A percentile compares a stretch with the other conserved stretches of the same genome.
Conservation (phyloP, 2,888 invertebrate genomes). For the Apamea epomidion region DNA sequence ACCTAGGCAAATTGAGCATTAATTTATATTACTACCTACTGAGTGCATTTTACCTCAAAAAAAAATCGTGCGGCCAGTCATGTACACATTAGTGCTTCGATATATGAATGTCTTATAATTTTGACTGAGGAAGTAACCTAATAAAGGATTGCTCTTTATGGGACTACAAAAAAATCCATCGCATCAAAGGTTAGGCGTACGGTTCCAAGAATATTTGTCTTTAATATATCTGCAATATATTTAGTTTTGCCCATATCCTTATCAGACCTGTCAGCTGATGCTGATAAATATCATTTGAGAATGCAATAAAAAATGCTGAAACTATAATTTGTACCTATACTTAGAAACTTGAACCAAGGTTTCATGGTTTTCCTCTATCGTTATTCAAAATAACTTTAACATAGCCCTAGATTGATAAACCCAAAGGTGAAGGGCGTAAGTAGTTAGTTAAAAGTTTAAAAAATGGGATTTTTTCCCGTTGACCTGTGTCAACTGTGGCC, state of each 20-base stretch:
- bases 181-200: slow-evolving; percentile 24
- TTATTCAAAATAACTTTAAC: slow-evolving; percentile 5
- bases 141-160: neutral
- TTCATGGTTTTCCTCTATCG: neutral
- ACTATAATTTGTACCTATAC: neutral
- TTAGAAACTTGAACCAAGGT: neutral
- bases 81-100: slow-evolving; percentile 13
- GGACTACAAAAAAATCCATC: slow-evolving; percentile 44
- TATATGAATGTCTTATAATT: slow-evolving; percentile 24
- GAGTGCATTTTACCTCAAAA: neutral
- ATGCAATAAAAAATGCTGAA: slow-evolving; percentile 34
- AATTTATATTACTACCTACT: neutral
- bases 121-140: slow-evolving; percentile 8
- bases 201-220: slow-evolving; percentile 53
- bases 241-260: slow-evolving; percentile 32
- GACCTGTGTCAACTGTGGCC: neutral
- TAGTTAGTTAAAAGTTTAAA: neutral
- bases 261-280: slow-evolving; percentile 28
- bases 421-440: neutral
- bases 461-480: slow-evolving; percentile 7
- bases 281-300: slow-evolving; percentile 11
- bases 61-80: neutral
- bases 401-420: neutral
- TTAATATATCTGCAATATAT: slow-evolving; percentile 27
- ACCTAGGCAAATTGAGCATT: slow-evolving; percentile 1